These are phyloP conservation scores for Sterrhoptilus dennistouni DNA, from an alignment of 2,113 vertebrate genomes.

Conservation along the genomic window DNA sequence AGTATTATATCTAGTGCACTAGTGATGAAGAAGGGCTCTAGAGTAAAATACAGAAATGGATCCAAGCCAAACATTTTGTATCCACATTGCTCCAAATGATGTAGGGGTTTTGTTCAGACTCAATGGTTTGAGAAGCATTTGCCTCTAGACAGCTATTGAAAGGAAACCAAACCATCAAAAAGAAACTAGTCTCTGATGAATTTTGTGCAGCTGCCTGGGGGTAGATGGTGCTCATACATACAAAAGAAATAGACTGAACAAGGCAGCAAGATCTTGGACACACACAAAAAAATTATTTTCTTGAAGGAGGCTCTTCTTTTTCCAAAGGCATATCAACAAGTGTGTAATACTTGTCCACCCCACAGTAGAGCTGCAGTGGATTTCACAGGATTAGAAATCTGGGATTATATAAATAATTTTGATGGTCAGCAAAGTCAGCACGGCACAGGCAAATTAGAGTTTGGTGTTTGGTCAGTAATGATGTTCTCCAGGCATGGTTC, in stretches of 20 bases:
- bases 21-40: not conserved
- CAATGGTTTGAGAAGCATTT: not conserved
- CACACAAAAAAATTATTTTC: not conserved
- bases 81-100: not conserved
- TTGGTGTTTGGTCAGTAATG: not conserved
- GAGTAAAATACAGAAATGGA: conserved; percentile 7
- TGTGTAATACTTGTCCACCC: not conserved
- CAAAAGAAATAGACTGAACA: not conserved
- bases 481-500: not conserved
- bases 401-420: not conserved
- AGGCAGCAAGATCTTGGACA: not conserved
- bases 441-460: not conserved
- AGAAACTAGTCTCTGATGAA: not conserved
- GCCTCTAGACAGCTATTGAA: not conserved
- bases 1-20: not conserved
- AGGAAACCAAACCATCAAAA: not conserved
- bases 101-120: not conserved
- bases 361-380: not conserved
- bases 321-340: not conserved
- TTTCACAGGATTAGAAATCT: not conserved
- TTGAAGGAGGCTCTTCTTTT: not conserved
- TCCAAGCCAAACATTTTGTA: conserved; percentile 25
- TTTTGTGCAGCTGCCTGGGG: not conserved
- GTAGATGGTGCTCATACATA: not conserved
- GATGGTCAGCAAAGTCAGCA: not conserved